These are phyloP conservation scores for Cynoglossus semilaevis DNA, from an alignment of 2,113 vertebrate genomes.

Conservation along the genomic window DNA sequence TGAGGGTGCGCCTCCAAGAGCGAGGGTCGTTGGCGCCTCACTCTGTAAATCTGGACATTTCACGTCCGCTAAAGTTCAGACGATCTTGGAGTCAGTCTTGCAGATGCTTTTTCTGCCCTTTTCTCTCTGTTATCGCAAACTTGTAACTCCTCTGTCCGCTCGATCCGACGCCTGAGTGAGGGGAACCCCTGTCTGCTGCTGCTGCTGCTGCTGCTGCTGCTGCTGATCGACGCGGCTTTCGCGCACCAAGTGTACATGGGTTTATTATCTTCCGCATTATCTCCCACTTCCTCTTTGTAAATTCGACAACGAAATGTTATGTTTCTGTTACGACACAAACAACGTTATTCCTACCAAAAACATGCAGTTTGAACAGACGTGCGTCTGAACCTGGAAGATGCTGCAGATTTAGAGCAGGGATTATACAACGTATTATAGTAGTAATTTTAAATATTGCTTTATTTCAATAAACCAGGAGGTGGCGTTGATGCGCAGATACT, in stretches of 20 bases:
- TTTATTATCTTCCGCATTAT: slow-evolving; percentile 63
- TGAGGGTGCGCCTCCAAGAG: slow-evolving; percentile 18
- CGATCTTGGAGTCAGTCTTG: not conserved
- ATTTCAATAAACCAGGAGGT: not conserved
- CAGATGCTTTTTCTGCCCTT: not conserved
- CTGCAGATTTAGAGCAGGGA: no score
- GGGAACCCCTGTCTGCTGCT: slow-evolving; percentile 57
- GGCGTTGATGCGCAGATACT: not conserved
- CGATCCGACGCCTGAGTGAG: slow-evolving; percentile 12
- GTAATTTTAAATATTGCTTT: no score
- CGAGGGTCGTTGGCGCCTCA: not conserved
- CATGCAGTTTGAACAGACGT: no score
- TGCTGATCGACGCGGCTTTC: slow-evolving; percentile 17
- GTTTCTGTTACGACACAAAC: not conserved
- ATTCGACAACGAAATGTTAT: not conserved
- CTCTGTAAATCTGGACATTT: slow-evolving; percentile 55
- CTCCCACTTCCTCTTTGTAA: slow-evolving; percentile 53
- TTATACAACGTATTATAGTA: no score
- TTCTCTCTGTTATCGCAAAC: slow-evolving; percentile 1
- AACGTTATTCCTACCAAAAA: not conserved
- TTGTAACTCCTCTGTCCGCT: not conserved
- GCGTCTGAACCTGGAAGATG: no score
- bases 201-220: slow-evolving; percentile 35
- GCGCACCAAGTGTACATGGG: slow-evolving; percentile 1
- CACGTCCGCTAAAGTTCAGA: slow-evolving; percentile 21